phyloP scores from a whole-genome alignment of 1,140 invertebrate genomes.

The Drosophila rhopaloa region DNA sequence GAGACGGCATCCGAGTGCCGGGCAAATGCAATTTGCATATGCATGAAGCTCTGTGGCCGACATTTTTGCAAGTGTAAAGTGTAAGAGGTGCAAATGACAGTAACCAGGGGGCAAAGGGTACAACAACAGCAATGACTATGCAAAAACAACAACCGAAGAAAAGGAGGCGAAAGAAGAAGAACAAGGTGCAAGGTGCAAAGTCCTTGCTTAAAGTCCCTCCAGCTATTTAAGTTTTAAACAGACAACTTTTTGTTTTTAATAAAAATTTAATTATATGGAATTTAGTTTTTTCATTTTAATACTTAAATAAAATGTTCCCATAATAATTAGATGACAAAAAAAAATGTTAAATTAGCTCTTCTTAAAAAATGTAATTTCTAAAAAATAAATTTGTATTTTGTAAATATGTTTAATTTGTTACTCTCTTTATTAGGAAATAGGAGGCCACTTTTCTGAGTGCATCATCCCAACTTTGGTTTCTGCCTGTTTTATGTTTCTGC shows the following conservation, averaged over 20 bases:
- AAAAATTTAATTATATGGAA: too few relatives aligned
- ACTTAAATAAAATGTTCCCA: too few relatives aligned
- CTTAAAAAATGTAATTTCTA: too few relatives aligned
- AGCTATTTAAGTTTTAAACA: conserved; percentile 29
- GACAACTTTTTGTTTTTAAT: too few relatives aligned
- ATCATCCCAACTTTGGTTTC: neutral
- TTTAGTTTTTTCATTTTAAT: too few relatives aligned
- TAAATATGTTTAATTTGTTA: too few relatives aligned
- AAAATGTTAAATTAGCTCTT: too few relatives aligned
- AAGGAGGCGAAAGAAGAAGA: neutral
- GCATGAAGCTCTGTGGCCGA: conserved; percentile 78
- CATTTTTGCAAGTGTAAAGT: conserved; percentile 81
- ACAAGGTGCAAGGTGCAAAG: conserved; percentile 21
- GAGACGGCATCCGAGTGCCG: conserved; percentile 26
- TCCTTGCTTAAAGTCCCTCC: conserved; percentile 28
- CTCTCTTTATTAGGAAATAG: too few relatives aligned
- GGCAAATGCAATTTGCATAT: conserved; percentile 79
- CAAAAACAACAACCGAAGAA: conserved; percentile 31
- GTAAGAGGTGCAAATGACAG: conserved; percentile 83
- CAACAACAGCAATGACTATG: conserved; percentile 54
- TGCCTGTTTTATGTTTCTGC: conserved; percentile 50
- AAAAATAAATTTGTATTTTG: too few relatives aligned
- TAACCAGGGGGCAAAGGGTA: conserved; percentile 32
- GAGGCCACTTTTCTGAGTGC: neutral
- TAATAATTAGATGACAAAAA: too few relatives aligned